Evolutionary conservation across 2,888 invertebrate genomes (phyloP), one percentile per base, ranked within the genome.

Genomic region (Syrista parreyssii): DNA sequence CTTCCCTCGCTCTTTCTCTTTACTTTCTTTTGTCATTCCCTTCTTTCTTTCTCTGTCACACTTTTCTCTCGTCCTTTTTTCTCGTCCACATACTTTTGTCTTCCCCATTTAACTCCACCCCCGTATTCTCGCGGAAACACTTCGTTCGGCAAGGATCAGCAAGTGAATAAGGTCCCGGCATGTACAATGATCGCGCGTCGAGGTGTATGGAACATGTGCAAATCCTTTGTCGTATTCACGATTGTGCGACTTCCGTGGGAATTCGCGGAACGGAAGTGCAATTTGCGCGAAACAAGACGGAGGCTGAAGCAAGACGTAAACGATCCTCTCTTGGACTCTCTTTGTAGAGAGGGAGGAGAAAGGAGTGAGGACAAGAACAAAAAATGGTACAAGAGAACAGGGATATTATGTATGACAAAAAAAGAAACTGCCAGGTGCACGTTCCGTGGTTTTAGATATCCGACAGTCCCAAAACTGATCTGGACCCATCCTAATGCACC

Each of bases 261-360:
- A 91, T 90, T 89, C 85, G 86, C 87, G 84, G 86, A 90, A 88
- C 90, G 91, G 91, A 91, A 91, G 90, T 90, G 90, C 91, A 89
- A 88, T 88, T 89, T 88, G 84, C 86, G 85, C 83, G 72, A 31
- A 72, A 11, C 12, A 33, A 72, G 32, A 33, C 72, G 33, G 32
- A 32, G 72, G 33, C 33, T 33, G 72, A 23, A 15, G 32, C 32
- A 32, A 72, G 32, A 72, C 32, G 72, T 72, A 72, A 33, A 15
- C 72, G 23, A 33, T 72, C 32, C 33, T 33, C 72, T 33, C 33
- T 33, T 31, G 32, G 33, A 31, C 32, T 72, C 33, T 32, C 72
- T 33, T 72, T 72, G 32, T 30, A 31, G 72, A 71, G 72, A 72
- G 72, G 33, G 71, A 71, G 31, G 33, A 71, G 33, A 33, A 31